phyloP scores from a whole-genome alignment of 2,888 invertebrate genomes.

The Xanthia icteritia region DNA sequence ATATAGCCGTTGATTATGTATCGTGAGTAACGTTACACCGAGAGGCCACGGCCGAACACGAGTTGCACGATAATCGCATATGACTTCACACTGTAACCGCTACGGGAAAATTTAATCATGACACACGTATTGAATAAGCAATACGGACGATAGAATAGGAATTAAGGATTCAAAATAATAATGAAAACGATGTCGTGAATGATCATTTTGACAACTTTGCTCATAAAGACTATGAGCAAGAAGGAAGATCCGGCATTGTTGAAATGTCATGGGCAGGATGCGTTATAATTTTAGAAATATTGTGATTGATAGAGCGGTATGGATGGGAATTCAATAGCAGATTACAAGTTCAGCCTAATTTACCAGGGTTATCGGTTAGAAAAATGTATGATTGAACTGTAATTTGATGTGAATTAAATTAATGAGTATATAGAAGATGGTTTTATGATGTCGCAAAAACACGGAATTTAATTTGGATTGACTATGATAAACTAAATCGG shows the following conservation, averaged over 20 bases:
- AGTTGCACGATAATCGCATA: slow-evolving; percentile 70
- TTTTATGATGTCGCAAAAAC: slow-evolving; percentile 21
- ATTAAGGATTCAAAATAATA: slow-evolving; percentile 29
- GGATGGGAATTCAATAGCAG: not conserved
- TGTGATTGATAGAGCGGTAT: not conserved
- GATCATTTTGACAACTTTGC: slow-evolving; percentile 6
- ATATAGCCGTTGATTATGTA: slow-evolving; percentile 70
- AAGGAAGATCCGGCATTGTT: not conserved
- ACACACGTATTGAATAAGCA: slow-evolving; percentile 56
- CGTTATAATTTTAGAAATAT: not conserved
- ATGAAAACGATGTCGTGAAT: not conserved
- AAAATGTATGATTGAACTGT: slow-evolving; percentile 9
- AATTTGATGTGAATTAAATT: not conserved
- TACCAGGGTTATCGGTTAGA: not conserved
- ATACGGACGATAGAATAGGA: slow-evolving; percentile 36
- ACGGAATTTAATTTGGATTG: slow-evolving; percentile 18
- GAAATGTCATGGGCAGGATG: not conserved
- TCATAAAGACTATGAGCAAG: not conserved
- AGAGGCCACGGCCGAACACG: slow-evolving; percentile 70
- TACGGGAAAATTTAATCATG: slow-evolving; percentile 70
- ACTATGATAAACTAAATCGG: slow-evolving; percentile 39
- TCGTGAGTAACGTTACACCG: slow-evolving; percentile 65
- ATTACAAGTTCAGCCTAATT: not conserved
- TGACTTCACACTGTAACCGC: slow-evolving; percentile 61
- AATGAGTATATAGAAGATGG: not conserved